These are phyloP conservation scores for Glyphotaelius pellucidus DNA, from an alignment of 2,888 invertebrate genomes.

Conservation along the genomic window DNA sequence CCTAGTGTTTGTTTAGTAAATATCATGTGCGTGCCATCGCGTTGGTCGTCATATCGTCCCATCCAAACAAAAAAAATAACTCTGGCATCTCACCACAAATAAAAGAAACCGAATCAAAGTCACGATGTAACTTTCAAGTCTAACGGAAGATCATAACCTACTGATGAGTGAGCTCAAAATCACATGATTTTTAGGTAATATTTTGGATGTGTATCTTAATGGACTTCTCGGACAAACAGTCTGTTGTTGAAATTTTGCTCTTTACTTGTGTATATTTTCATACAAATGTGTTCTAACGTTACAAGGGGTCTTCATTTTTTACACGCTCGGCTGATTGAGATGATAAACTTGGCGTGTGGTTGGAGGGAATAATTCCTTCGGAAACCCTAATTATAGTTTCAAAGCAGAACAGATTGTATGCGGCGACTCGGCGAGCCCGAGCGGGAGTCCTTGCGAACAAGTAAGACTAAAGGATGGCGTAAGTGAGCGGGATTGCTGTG, in stretches of 20 bases:
- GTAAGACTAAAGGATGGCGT: not conserved
- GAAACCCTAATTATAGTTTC: constrained; percentile 26
- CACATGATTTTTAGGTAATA: not conserved
- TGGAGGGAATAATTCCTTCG: constrained; percentile 4
- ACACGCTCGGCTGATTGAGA: constrained; percentile 14
- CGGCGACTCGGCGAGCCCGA: not conserved
- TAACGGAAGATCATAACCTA: not conserved
- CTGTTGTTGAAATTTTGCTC: constrained; percentile 29
- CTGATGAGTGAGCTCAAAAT: not conserved
- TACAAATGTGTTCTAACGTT: constrained; percentile 24
- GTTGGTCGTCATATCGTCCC: constrained; percentile 44
- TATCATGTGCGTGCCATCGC: constrained; percentile 49
- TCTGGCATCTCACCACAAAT: not conserved
- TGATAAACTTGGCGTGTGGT: constrained; percentile 36
- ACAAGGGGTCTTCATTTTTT: constrained; percentile 23
- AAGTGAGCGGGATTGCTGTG: not conserved
- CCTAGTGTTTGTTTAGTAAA: constrained; percentile 31
- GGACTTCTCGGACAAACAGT: constrained; percentile 35
- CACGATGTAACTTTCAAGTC: not conserved
- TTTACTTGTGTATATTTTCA: constrained; percentile 26
- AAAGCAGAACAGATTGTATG: constrained; percentile 9
- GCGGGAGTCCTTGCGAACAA: constrained; percentile 34
- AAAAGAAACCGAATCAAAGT: not conserved
- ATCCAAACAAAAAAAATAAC: not conserved
- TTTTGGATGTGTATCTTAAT: constrained; percentile 7